Evolutionary conservation across 2,888 invertebrate genomes (phyloP), one percentile per base, ranked within the genome.

Genomic region (Tetramorium bicarinatum): DNA sequence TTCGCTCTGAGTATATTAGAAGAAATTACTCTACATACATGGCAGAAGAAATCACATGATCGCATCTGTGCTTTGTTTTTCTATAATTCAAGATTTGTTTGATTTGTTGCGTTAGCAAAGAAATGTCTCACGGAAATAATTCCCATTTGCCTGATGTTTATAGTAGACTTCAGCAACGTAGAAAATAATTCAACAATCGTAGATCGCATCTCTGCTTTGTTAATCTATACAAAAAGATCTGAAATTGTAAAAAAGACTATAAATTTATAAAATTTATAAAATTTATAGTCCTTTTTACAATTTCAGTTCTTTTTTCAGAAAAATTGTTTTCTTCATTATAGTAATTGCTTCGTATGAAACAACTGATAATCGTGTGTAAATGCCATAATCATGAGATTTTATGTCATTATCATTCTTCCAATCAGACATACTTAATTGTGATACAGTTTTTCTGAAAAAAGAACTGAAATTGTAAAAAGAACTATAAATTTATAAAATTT

Each of bases 51-150:
- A 29, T 67, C 13, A 47, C 13, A 9, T 47, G 4, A 18, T 3
- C 34, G n/a, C n/a, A n/a, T n/a, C n/a, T n/a, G n/a, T n/a, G n/a
- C n/a, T n/a, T n/a, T n/a, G n/a, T n/a, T n/a, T n/a, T n/a, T n/a
- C n/a, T n/a, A n/a, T n/a, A n/a, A n/a, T n/a, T n/a, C n/a, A n/a
- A n/a, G n/a, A n/a, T n/a, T n/a, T n/a, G n/a, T n/a, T n/a, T n/a
- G n/a, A n/a, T n/a, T n/a, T 62, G 64, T 29, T 18, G 9, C 47
- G 38, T 59, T 59, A 44, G 13, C 54, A 56, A 59, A 56, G n/a
- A 52, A 38, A 21, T 38, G n/a, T 76, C 66, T 21, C 49, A 9
- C 2, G 38, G 7, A 15, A 76, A 49, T 64, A 75, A 75, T 25
- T 52, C 15, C 25, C 8, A 52, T 41, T 64, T 38, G 18, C 11